Conservation (phyloP, 2,888 invertebrate species). For the Sclerodermus sp. region DNA sequence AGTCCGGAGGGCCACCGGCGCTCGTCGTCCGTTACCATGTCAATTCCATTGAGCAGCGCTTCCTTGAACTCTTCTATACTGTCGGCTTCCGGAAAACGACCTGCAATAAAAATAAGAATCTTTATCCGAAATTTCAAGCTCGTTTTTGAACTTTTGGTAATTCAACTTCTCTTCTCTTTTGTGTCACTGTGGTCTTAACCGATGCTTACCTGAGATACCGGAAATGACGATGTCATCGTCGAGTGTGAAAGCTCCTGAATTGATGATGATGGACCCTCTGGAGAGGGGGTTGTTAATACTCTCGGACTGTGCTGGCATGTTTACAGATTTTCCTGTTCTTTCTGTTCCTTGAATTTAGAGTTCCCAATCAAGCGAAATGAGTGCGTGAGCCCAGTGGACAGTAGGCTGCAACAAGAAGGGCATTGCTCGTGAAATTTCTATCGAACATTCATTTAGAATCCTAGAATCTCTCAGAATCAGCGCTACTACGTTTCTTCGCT, state of each 20-base stretch:
- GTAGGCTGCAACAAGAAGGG: constrained; percentile 37
- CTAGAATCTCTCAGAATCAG: no score
- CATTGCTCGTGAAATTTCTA: no score
- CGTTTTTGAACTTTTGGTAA: no score
- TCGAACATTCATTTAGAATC: no score
- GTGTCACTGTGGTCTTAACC: no score
- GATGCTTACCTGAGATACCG: constrained; percentile 73
- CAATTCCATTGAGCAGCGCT: constrained; percentile 86
- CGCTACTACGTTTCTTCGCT: no score
- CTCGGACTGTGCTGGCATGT: constrained; percentile 72
- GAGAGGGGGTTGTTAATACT: constrained; percentile 58
- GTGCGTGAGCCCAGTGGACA: constrained; percentile 45
- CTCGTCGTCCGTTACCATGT: constrained; percentile 91
- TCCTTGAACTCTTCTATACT: constrained; percentile 91
- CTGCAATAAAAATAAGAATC: constrained; percentile 43
- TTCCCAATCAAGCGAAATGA: constrained; percentile 29
- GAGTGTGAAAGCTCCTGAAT: constrained; percentile 42
- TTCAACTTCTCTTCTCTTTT: no score
- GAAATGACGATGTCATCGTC: constrained; percentile 77
- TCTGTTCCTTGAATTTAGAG: background rate
- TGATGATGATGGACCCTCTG: constrained; percentile 39
- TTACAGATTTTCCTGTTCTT: constrained; percentile 27
- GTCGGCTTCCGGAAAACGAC: constrained; percentile 87
- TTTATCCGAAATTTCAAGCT: no score
- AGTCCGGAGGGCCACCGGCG: constrained; percentile 85